Base-by-base conservation (phyloP, 1,140 invertebrate genomes). In the Sesamia nonagrioides region DNA sequence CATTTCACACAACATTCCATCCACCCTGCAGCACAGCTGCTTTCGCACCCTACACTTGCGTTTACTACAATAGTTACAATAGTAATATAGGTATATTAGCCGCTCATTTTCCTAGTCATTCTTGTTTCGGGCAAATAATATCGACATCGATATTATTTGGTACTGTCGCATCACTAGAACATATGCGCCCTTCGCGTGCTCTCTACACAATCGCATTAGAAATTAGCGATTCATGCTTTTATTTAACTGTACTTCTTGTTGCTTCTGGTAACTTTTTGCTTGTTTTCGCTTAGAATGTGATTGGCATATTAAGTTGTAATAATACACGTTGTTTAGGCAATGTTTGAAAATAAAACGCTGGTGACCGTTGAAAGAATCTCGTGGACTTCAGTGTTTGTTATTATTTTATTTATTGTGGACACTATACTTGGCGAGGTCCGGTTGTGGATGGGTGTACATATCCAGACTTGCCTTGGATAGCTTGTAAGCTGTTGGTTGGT, bases 1-100 rank as follows among this genome's bases (percentile, higher is more conserved):
- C 40, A 50, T 6, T 50, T n/a, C 17, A 54, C 17, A n/a, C 3
- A 27, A 27, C 27, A 52, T 21, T 35, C 2, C 27, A 35, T 0
- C 27, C 27, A 60, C 27, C 61, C 11, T 66, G 0, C 1, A 0
- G 37, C 40, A 48, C 61, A 50, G 54, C 77, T 80, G 54, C 77
- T 80, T 77, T 61, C 50, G 85, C 86, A 80, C 85, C 87, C 85
- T 85, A 82, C 81, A 78, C 84, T 86, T 88, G 86, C 88, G 89
- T 87, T 89, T 87, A 83, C 83, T 84, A 87, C 90, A 92, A 93
- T 91, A n/a, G n/a, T n/a, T 27, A 27, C 27, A 27, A 90, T 9
- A 40, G 88, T 88, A 93, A 92, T 90, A 93, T n/a, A n/a, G n/a
- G n/a, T 87, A 92, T 89, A 91, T 92, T 91, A 91, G 87, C 82